These are phyloP conservation scores for Leptoteleia sp. DNA, from an alignment of 1,140 invertebrate genomes.

Conservation along the genomic window DNA sequence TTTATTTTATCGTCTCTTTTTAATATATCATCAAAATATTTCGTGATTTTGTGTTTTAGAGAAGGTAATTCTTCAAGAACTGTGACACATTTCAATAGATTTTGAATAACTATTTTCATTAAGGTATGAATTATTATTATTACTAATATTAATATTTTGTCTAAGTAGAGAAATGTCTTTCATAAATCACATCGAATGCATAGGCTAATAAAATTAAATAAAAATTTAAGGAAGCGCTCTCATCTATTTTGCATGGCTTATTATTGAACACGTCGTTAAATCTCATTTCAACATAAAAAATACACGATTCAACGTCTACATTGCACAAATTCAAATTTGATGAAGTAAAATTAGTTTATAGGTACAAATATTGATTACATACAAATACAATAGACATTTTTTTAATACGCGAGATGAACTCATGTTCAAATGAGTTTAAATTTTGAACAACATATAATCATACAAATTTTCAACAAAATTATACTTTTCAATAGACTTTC, in stretches of 20 bases:
- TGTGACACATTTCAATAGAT: too few species aligned
- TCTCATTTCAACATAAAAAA: conserved; percentile 44
- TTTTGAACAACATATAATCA: conserved; percentile 40
- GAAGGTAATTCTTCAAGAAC: too few species aligned
- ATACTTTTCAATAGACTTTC: conserved; percentile 56
- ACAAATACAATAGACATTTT: conserved; percentile 7
- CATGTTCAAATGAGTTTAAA: conserved; percentile 5
- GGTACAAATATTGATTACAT: not conserved
- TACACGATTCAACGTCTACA: conserved; percentile 29
- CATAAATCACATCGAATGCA: conserved; percentile 38
- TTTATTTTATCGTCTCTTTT: too few species aligned
- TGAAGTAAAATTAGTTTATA: conserved; percentile 6
- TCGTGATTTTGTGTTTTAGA: too few species aligned
- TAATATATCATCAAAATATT: too few species aligned
- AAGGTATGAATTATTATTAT: too few species aligned
- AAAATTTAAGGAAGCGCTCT: conserved; percentile 40
- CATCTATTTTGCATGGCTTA: conserved; percentile 20
- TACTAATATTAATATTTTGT: too few species aligned
- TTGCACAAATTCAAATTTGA: conserved; percentile 31
- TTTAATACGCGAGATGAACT: conserved; percentile 1
- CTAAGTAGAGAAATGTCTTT: conserved; percentile 14
- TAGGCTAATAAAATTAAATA: conserved; percentile 33
- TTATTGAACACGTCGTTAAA: conserved; percentile 48
- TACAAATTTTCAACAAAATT: conserved; percentile 42
- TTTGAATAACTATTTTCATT: too few species aligned